phyloP scores from a whole-genome alignment of 2,797 vertebrate genomes.

The Coilia nasus region DNA sequence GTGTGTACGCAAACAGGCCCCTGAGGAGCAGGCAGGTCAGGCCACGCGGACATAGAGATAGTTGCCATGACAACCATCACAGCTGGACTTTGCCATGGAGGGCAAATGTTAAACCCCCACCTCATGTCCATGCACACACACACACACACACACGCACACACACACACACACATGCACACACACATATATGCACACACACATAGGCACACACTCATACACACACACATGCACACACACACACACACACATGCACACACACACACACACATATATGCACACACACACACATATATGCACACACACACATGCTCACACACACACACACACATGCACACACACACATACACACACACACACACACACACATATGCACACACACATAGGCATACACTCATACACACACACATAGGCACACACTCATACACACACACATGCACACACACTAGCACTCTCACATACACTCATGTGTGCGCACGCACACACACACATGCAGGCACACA shows the following conservation, averaged over 20 bases:
- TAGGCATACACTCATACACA: background rate
- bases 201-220: too few species aligned
- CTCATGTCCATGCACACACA: background rate
- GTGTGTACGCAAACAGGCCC: background rate
- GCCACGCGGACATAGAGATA: conserved; percentile 3
- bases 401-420: background rate
- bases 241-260: background rate
- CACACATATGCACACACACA: conserved; percentile 21
- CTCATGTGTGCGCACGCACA: background rate
- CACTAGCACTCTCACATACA: background rate
- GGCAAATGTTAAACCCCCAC: conserved; percentile 3
- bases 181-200: too few species aligned
- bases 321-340: background rate
- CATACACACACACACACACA: background rate
- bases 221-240: too few species aligned
- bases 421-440: background rate
- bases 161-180: background rate
- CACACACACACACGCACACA: conserved; percentile 1
- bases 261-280: background rate
- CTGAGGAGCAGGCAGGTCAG: background rate
- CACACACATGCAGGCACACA: too few species aligned
- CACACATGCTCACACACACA: background rate
- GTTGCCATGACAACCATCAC: background rate
- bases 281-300: too few species aligned
- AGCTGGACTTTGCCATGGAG: background rate